Percentiles rank a stretch among this genome's conserved stretches.
phyloP scores from a whole-genome alignment of 2,888 invertebrate genomes.

The Stenolophus ochropezus region DNA sequence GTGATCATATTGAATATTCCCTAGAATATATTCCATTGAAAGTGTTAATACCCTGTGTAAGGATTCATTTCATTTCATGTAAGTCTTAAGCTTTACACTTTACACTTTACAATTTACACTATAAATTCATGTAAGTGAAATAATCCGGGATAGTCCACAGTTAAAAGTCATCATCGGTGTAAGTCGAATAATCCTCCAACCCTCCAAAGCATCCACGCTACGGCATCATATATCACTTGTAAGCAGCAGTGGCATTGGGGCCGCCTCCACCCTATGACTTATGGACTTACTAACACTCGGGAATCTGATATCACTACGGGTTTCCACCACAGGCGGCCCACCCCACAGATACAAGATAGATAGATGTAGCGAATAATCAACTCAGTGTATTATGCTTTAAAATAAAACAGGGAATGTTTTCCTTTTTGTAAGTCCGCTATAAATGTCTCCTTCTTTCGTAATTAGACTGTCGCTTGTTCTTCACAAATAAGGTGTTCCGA shows the following conservation, averaged over 20 bases:
- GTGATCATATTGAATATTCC: background rate
- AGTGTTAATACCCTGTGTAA: background rate
- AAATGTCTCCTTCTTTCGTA: too few species aligned
- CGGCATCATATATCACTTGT: conserved; percentile 22
- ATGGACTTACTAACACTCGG: background rate
- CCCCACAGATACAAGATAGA: background rate
- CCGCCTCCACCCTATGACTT: background rate
- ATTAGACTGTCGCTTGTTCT: too few species aligned
- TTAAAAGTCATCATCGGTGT: conserved; percentile 22
- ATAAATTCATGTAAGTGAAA: background rate
- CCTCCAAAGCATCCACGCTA: background rate
- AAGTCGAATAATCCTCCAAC: background rate
- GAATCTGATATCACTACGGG: conserved; percentile 8
- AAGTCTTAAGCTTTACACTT: background rate
- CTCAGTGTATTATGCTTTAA: too few species aligned
- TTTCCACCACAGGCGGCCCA: background rate
- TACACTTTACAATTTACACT: background rate
- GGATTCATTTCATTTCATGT: background rate
- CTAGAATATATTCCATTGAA: background rate
- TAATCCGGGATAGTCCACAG: background rate
- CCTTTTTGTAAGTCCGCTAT: too few species aligned
- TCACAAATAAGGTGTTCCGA: too few species aligned
- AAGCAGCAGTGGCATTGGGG: background rate
- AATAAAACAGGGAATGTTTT: too few species aligned
- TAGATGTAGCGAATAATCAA: background rate